phyloP scores from a whole-genome alignment of 2,113 vertebrate species.

The Dipodomys merriami region DNA sequence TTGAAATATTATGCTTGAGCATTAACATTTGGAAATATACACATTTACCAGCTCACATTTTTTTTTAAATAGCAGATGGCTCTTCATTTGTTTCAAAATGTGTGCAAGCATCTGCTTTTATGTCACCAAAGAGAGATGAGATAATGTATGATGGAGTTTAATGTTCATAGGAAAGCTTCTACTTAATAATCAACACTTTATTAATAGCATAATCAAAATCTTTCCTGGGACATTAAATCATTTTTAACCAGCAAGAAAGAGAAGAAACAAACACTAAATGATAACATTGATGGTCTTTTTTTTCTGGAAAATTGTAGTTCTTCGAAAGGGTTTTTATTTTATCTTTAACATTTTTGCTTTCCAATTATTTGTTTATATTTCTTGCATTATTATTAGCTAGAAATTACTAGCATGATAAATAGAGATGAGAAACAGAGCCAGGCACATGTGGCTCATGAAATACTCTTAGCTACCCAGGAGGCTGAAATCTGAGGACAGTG shows the following conservation, averaged over 20 bases:
- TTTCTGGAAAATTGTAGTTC: not conserved
- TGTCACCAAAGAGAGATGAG: not conserved
- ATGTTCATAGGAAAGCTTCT: not conserved
- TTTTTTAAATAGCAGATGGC: not conserved
- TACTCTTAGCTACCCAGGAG: too few relatives aligned
- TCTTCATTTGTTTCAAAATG: constrained; percentile 20
- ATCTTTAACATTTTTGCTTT: too few relatives aligned
- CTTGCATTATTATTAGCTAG: too few relatives aligned
- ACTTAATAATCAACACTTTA: constrained; percentile 20
- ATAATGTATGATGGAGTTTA: not conserved
- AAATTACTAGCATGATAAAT: too few relatives aligned
- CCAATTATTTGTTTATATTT: too few relatives aligned
- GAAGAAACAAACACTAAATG: not conserved
- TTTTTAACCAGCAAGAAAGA: not conserved
- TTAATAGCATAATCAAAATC: not conserved
- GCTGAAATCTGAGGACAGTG: too few relatives aligned
- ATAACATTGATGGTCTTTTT: too few relatives aligned
- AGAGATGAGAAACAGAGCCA: too few relatives aligned
- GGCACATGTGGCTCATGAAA: too few relatives aligned
- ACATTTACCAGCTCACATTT: not conserved
- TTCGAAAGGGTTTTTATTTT: not conserved
- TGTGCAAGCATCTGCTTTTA: constrained; percentile 22
- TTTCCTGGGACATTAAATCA: not conserved
- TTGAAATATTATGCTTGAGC: not conserved
- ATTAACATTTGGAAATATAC: constrained; percentile 2